Conservation (phyloP, 2,113 vertebrate genomes). For the Corydoras maculifer region DNA sequence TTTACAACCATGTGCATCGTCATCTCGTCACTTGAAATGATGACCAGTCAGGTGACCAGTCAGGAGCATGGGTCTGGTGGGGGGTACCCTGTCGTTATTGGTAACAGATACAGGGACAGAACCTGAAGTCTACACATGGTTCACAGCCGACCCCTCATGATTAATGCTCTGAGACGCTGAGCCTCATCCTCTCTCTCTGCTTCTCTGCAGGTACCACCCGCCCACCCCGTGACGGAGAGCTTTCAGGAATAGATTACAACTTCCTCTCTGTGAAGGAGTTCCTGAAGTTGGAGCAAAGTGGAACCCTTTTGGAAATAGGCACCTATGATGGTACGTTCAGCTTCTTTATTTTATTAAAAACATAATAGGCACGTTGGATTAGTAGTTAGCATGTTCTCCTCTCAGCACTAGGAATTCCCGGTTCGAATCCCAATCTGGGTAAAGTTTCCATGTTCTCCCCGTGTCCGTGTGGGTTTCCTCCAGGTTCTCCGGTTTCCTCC, state of each 20-base stretch:
- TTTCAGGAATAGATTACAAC: conserved; percentile 91
- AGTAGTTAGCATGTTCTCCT: too few relatives aligned
- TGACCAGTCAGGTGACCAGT: too few relatives aligned
- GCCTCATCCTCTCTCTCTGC: conserved; percentile 27
- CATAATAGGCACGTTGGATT: too few relatives aligned
- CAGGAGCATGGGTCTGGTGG: too few relatives aligned
- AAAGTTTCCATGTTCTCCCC: too few relatives aligned
- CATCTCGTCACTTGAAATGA: too few relatives aligned
- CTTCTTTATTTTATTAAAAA: too few relatives aligned
- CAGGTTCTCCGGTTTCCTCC: too few relatives aligned
- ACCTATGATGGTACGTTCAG: conserved; percentile 85
- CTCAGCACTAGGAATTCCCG: too few relatives aligned
- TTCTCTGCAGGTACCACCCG: conserved; percentile 83
- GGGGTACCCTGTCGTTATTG: neutral
- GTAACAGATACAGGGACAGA: neutral
- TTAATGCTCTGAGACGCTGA: neutral
- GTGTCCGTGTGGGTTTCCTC: too few relatives aligned
- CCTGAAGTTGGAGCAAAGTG: conserved; percentile 82
- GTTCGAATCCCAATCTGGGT: too few relatives aligned
- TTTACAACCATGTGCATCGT: too few relatives aligned
- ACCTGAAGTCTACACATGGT: neutral
- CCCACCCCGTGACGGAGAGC: conserved; percentile 84
- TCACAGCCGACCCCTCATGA: neutral
- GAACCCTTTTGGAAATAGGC: conserved; percentile 91
- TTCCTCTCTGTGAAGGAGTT: conserved; percentile 93